phyloP scores from a whole-genome alignment of 1,140 invertebrate species.

The Drosophila nebulosa region DNA sequence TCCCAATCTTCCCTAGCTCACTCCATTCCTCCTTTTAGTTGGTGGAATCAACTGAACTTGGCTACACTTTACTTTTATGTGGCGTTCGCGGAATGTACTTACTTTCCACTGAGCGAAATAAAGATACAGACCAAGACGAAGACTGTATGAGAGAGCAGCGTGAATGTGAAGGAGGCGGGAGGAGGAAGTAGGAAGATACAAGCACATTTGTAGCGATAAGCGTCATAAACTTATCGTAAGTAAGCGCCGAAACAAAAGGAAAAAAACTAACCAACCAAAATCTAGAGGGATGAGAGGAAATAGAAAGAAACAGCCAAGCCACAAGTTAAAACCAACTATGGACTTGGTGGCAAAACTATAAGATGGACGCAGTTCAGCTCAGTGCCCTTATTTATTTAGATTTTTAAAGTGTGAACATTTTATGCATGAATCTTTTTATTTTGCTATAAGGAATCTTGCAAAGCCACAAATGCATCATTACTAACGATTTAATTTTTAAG shows the following conservation, averaged over 20 bases:
- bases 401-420: too few species aligned
- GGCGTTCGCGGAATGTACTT: constrained; percentile 67
- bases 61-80: constrained; percentile 79
- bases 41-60: constrained; percentile 62
- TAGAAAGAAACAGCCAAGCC: constrained; percentile 28
- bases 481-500: too few species aligned
- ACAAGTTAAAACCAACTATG: constrained; percentile 45
- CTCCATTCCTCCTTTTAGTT: too few species aligned
- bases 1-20: background rate
- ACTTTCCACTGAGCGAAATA: constrained; percentile 56
- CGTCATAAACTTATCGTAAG: constrained; percentile 78
- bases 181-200: constrained; percentile 46
- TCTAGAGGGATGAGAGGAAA: background rate
- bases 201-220: constrained; percentile 78
- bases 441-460: too few species aligned
- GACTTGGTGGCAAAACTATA: constrained; percentile 53
- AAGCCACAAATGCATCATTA: too few species aligned
- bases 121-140: constrained; percentile 55
- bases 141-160: background rate
- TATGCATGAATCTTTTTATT: too few species aligned
- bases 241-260: constrained; percentile 62
- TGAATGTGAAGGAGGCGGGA: background rate
- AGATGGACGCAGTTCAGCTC: constrained; percentile 37
- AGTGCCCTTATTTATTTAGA: too few species aligned
- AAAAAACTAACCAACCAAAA: constrained; percentile 1